Base-by-base conservation (phyloP, 2,888 invertebrate genomes). In the Pemphredon lugubris region DNA sequence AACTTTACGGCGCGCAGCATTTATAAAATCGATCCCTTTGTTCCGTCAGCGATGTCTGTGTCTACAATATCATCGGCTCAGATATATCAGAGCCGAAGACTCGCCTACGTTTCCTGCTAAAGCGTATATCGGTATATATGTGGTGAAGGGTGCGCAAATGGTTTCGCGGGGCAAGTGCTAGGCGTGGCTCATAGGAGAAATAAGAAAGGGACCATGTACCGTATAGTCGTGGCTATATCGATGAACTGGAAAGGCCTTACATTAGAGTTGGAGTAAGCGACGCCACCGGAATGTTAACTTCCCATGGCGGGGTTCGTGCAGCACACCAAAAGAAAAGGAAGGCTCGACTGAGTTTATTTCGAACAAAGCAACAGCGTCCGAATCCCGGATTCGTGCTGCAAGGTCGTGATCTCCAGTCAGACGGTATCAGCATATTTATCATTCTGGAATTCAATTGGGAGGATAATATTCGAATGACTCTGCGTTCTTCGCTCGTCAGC, bases 111-210 rank as follows among this genome's bases (percentile, higher is more conserved):
- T 67, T 16, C 60, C 57, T 44, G 48, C 51, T 18, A 14, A n/a
- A 20, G n/a, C 13, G 7, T 18, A n/a, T 30, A 7, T 32, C 26
- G 34, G 18, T 50, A 65, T 30, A 54, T 30, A 51, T 37, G 50
- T 42, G 76, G 84, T 85, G 85, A 85, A 85, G 84, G 85, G 85
- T 83, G 83, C 60, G 75, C 75, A 30, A 60, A 74, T 73, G 47
- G 75, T 75, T 72, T 51, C 60, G 77, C 76, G 83, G 83, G 75
- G 82, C 84, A 77, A 81, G 73, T 67, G 71, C 79, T 85, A 86
- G 89, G 88, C 89, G 88, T 88, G 88, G 88, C 85, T 72, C 81
- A 60, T 66, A 83, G 79, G 83, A 83, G 87, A 85, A 86, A 86
- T 85, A 88, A 85, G 87, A 88, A 87, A 89, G 88, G 87, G 84